phyloP scores from a whole-genome alignment of 2,888 invertebrate genomes.

The Zygaena filipendulae region DNA sequence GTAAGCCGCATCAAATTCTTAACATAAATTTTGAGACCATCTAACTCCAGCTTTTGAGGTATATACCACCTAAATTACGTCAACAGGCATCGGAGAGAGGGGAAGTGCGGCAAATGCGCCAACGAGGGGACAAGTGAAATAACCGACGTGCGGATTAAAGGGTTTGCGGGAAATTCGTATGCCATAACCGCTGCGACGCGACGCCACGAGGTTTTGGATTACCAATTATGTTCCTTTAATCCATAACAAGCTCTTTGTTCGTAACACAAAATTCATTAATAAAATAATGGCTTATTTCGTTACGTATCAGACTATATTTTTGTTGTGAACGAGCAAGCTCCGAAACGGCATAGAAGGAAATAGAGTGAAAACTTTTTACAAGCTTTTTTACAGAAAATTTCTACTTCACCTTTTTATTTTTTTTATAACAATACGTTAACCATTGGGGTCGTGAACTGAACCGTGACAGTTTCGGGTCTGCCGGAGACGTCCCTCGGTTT shows the following conservation, averaged over 20 bases:
- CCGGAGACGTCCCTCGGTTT: constrained; percentile 44
- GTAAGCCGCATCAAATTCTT: constrained; percentile 40
- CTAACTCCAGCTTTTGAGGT: neutral
- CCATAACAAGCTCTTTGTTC: constrained; percentile 38
- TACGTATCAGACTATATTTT: no score
- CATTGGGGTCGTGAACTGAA: constrained; percentile 58
- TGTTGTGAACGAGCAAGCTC: no score
- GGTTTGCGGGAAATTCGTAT: constrained; percentile 63
- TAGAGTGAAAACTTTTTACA: no score
- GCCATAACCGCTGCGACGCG: constrained; percentile 39
- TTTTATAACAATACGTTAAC: constrained; percentile 44
- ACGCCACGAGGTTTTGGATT: constrained; percentile 59
- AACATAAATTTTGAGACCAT: constrained; percentile 35
- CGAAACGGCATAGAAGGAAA: no score
- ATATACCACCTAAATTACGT: constrained; percentile 49
- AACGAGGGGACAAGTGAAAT: constrained; percentile 65
- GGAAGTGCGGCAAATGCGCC: constrained; percentile 33
- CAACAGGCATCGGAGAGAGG: constrained; percentile 32
- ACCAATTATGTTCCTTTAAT: constrained; percentile 62
- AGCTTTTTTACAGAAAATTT: no score
- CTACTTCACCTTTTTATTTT: constrained; percentile 44
- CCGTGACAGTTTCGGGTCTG: constrained; percentile 55
- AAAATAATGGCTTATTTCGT: constrained; percentile 11
- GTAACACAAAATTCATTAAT: constrained; percentile 20
- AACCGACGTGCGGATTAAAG: constrained; percentile 61